Percentiles rank a stretch among this genome's conserved stretches.
Conservation (phyloP, 2,888 invertebrate genomes). For the Plagodis dolabraria region DNA sequence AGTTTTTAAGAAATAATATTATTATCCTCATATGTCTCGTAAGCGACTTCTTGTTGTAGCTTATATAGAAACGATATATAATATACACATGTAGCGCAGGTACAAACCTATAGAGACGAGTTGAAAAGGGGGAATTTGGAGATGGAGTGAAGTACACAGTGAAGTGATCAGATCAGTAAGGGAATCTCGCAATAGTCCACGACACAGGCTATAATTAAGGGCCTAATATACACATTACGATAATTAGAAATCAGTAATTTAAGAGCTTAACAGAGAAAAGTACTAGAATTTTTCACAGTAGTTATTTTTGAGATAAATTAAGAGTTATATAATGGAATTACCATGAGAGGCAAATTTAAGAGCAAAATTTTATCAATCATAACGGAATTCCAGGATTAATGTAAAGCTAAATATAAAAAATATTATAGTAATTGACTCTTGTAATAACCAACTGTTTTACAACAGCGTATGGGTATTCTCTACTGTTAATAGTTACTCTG, state of each 20-base stretch:
- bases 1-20: neutral
- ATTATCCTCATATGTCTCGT: conserved; percentile 20
- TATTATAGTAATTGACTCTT: too few relatives aligned
- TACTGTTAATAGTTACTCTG: conserved; percentile 2
- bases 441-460: too few relatives aligned
- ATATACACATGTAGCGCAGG: conserved; percentile 6
- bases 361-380: too few relatives aligned
- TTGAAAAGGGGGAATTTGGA: conserved; percentile 8
- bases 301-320: too few relatives aligned
- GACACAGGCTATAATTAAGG: neutral
- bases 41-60: conserved; percentile 7
- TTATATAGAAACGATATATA: conserved; percentile 9
- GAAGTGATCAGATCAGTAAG: conserved; percentile 6
- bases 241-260: too few relatives aligned
- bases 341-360: too few relatives aligned
- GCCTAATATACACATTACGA: too few relatives aligned
- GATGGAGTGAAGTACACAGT: conserved; percentile 2
- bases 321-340: too few relatives aligned
- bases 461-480: neutral
- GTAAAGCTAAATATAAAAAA: too few relatives aligned
- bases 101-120: conserved; percentile 4
- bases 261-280: too few relatives aligned
- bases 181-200: conserved; percentile 1
- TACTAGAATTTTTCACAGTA: too few relatives aligned
- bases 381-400: too few relatives aligned